A percentile compares a stretch with the other conserved stretches of the same genome.
These are phyloP conservation scores for Dilophus febrilis DNA, from an alignment of 2,888 invertebrate genomes.

Conservation along the genomic window DNA sequence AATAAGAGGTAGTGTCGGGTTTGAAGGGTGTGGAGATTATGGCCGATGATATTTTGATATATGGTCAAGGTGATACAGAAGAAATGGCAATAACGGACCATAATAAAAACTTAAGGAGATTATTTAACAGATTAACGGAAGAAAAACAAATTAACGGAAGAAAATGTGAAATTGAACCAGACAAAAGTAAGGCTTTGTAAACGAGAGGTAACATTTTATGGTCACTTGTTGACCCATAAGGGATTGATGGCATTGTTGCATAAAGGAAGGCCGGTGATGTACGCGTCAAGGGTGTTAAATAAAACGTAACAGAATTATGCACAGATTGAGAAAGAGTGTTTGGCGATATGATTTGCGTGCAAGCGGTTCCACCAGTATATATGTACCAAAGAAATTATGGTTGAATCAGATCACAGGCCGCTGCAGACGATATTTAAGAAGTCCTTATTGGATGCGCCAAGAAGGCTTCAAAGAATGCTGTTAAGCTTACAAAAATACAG, in stretches of 20 bases:
- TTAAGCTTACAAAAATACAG: not conserved
- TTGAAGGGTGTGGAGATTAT: slow-evolving; percentile 8
- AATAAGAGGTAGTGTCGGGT: slow-evolving; percentile 6
- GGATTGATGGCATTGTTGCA: slow-evolving; percentile 12
- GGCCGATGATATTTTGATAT: slow-evolving; percentile 11
- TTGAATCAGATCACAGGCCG: not conserved
- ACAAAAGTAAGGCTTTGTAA: slow-evolving; percentile 10
- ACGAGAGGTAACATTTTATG: slow-evolving; percentile 12
- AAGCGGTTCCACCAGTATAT: not conserved
- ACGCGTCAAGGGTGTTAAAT: slow-evolving; percentile 11
- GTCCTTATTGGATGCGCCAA: not conserved
- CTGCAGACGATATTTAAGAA: not conserved
- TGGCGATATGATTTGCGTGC: not conserved
- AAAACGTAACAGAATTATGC: not conserved
- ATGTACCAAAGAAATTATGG: not conserved
- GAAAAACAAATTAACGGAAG: too few relatives aligned
- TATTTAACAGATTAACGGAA: slow-evolving; percentile 9
- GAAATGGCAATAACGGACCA: slow-evolving; percentile 12
- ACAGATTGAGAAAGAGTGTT: too few relatives aligned
- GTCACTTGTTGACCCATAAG: slow-evolving; percentile 9
- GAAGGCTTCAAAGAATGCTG: slow-evolving; percentile 1
- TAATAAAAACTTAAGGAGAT: slow-evolving; percentile 9
- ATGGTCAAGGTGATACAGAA: slow-evolving; percentile 8
- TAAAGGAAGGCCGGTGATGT: slow-evolving; percentile 12
- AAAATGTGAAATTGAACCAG: slow-evolving; percentile 12